Conservation (phyloP, 2,113 vertebrate genomes). For the Vicugna pacos region DNA sequence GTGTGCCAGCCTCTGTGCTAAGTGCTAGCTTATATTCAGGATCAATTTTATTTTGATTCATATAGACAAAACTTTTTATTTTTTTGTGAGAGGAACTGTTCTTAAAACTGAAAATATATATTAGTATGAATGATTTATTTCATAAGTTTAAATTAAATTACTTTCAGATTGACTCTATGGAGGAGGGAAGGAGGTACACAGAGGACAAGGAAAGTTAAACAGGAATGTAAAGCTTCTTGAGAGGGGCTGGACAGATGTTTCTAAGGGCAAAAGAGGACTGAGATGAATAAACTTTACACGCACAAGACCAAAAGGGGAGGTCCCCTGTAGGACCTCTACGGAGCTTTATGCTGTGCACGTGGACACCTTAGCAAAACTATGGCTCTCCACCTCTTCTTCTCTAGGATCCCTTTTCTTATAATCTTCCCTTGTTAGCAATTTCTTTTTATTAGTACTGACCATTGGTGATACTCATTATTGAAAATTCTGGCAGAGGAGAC, state of each 20-base stretch:
- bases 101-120: background rate
- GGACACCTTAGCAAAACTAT: background rate
- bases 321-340: background rate
- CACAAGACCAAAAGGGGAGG: background rate
- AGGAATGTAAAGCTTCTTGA: background rate
- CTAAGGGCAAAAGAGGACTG: background rate
- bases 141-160: background rate
- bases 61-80: background rate
- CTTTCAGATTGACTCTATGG: background rate
- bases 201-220: background rate
- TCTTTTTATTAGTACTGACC: background rate
- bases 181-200: background rate
- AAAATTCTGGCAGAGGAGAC: constrained; percentile 11
- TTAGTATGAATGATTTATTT: background rate
- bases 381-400: background rate
- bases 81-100: constrained; percentile 33
- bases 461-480: background rate
- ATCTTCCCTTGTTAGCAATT: background rate
- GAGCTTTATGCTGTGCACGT: background rate
- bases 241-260: background rate
- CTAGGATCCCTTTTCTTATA: background rate
- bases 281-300: background rate
- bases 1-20: background rate
- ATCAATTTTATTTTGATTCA: constrained; percentile 36
- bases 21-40: background rate